A percentile compares a stretch with the other conserved stretches of the same genome.
These are phyloP conservation scores for Cephus pulcher DNA, from an alignment of 2,888 invertebrate genomes.

Conservation along the genomic window DNA sequence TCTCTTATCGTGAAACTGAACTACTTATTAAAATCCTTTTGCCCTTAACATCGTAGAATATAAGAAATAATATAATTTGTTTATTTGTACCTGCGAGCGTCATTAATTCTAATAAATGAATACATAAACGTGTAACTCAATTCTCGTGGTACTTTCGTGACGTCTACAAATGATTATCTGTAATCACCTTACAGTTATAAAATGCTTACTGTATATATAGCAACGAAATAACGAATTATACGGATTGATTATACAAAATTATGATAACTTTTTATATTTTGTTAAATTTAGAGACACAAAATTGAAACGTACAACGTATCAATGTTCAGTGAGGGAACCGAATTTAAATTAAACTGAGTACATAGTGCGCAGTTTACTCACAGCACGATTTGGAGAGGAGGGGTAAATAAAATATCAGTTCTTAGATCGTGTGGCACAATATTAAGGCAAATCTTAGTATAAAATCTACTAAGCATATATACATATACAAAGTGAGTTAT, in stretches of 20 bases:
- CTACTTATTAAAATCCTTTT: background rate
- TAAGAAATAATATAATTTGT: background rate
- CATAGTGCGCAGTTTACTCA: background rate
- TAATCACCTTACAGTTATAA: background rate
- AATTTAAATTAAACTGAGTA: background rate
- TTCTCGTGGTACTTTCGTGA: background rate
- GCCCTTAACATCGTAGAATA: background rate
- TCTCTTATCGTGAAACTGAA: background rate
- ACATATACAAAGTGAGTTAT: too few species aligned
- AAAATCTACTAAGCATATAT: too few species aligned
- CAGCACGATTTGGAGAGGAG: background rate
- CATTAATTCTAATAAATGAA: background rate
- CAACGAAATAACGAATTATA: background rate
- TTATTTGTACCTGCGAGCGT: background rate
- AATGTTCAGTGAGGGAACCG: background rate
- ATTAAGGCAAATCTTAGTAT: too few species aligned
- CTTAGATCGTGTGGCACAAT: background rate
- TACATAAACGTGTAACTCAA: background rate
- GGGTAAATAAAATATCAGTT: background rate
- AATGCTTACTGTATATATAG: background rate
- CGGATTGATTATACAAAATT: background rate
- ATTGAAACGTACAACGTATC: background rate
- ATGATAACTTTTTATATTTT: background rate
- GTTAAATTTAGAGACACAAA: background rate
- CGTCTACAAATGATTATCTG: background rate